A percentile compares a stretch with the other conserved stretches of the same genome.
These are phyloP conservation scores for Hydroisotoma schaefferi DNA, from an alignment of 2,888 invertebrate genomes.

Conservation along the genomic window DNA sequence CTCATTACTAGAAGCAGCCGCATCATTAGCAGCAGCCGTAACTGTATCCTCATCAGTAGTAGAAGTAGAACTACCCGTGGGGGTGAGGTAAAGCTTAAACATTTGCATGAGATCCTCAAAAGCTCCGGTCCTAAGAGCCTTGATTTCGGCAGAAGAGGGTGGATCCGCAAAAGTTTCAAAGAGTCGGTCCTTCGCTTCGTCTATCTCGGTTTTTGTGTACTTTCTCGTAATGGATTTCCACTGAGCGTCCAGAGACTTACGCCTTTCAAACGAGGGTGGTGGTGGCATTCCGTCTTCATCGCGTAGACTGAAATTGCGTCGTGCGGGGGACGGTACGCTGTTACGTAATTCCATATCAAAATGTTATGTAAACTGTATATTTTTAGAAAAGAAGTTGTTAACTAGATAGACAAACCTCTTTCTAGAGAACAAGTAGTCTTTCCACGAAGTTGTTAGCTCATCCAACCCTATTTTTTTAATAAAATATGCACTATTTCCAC, in stretches of 20 bases:
- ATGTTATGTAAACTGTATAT: too few relatives aligned
- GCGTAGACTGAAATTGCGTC: too few relatives aligned
- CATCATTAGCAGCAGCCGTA: constrained; percentile 7
- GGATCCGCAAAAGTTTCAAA: constrained; percentile 25
- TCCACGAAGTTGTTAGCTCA: constrained; percentile 4
- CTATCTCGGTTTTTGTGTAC: constrained; percentile 34
- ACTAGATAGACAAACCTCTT: too few relatives aligned
- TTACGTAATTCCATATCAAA: too few relatives aligned
- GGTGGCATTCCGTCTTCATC: too few relatives aligned
- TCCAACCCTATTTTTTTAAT: neutral
- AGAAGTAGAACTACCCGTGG: constrained; percentile 20
- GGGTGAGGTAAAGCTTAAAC: constrained; percentile 37
- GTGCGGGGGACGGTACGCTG: too few relatives aligned
- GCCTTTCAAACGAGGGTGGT: too few relatives aligned
- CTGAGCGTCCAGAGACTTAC: constrained; percentile 9
- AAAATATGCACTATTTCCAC: too few relatives aligned
- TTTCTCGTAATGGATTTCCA: constrained; percentile 37
- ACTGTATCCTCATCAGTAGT: constrained; percentile 14
- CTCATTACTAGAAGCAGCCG: neutral
- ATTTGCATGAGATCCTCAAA: constrained; percentile 41
- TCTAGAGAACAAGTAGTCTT: neutral
- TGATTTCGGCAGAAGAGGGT: constrained; percentile 14
- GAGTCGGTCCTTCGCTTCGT: constrained; percentile 35
- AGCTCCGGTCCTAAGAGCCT: constrained; percentile 27
- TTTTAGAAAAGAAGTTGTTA: too few relatives aligned